A percentile compares a stretch with the other conserved stretches of the same genome.
phyloP scores from a whole-genome alignment of 2,113 vertebrate genomes.

The Anseranas semipalmata region DNA sequence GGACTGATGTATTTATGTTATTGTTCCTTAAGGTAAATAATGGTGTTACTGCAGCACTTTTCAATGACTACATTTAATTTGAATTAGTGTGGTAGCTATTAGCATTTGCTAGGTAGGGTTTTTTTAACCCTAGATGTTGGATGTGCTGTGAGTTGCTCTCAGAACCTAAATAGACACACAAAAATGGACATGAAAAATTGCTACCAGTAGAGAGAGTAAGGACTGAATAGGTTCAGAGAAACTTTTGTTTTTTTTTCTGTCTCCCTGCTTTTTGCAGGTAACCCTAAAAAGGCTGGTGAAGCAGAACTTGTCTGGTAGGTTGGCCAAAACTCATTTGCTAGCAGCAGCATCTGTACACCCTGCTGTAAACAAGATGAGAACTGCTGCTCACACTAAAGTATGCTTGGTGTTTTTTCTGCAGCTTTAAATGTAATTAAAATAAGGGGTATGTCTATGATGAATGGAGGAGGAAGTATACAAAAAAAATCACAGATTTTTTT shows the following conservation, averaged over 20 bases:
- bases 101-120: neutral
- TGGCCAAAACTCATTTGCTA: neutral
- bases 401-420: neutral
- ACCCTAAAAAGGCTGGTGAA: neutral
- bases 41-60: neutral
- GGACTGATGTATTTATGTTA: neutral
- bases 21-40: neutral
- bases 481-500: neutral
- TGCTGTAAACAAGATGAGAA: neutral
- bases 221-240: neutral
- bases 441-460: no score
- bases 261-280: neutral
- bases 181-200: neutral
- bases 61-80: neutral
- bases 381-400: neutral
- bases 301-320: neutral
- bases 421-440: neutral
- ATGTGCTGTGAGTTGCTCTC: neutral
- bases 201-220: accelerated
- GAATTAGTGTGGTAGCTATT: neutral
- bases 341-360: neutral
- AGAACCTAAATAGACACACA: neutral
- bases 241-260: neutral
- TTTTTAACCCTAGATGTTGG: neutral
- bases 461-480: neutral